A percentile compares a stretch with the other conserved stretches of the same genome.
Evolutionary conservation across 2,797 vertebrate genomes (phyloP).

Genomic region (Coregonus ussuriensis): DNA sequence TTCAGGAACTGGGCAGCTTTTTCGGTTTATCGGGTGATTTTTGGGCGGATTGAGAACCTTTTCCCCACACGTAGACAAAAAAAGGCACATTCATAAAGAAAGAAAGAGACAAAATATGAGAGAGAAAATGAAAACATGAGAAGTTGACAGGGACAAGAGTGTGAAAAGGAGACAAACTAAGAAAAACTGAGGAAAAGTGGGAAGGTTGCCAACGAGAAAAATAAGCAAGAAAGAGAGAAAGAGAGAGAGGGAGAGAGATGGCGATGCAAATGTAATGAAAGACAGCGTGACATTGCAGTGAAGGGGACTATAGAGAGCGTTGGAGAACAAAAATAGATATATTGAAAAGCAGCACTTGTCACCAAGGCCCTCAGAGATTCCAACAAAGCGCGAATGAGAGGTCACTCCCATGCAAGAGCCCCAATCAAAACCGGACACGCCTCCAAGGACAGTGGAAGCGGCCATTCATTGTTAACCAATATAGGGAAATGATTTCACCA

Average conservation of each 20-base stretch:
- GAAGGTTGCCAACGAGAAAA: background rate
- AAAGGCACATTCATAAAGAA: slow-evolving; percentile 27
- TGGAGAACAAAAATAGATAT: background rate
- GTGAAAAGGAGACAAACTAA: background rate
- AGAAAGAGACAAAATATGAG: background rate
- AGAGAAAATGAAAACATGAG: background rate
- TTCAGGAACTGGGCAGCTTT: slow-evolving; percentile 35
- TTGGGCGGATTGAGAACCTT: slow-evolving; percentile 75
- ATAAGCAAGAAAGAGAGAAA: too few species aligned
- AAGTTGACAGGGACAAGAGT: slow-evolving; percentile 3
- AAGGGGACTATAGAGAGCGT: background rate
- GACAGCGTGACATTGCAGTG: background rate
- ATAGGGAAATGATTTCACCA: background rate
- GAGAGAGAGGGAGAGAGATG: background rate
- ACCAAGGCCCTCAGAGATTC: background rate
- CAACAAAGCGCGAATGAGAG: background rate
- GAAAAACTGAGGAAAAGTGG: too few species aligned
- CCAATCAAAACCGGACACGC: background rate
- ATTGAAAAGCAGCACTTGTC: background rate
- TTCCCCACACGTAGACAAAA: slow-evolving; percentile 30
- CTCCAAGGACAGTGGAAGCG: background rate
- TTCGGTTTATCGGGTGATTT: slow-evolving; percentile 59
- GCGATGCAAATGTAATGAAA: background rate
- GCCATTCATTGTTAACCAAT: background rate
- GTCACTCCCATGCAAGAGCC: background rate